Evolutionary conservation across 2,113 vertebrate genomes (phyloP), one percentile per base, ranked within the genome.

Genomic region (Porphyrio hochstetteri): DNA sequence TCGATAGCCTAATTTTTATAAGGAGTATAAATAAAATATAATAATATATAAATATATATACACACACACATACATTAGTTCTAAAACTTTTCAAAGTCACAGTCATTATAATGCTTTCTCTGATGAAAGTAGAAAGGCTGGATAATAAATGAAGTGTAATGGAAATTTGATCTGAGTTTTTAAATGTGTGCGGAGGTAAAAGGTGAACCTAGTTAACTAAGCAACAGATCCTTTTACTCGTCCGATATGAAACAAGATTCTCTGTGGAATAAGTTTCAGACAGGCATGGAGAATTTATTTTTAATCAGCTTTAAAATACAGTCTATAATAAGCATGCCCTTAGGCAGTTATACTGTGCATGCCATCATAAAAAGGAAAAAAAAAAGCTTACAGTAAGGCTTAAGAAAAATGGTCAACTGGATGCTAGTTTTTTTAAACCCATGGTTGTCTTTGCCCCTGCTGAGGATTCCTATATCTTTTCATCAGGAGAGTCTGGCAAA

Each of bases 231-330:
- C 76, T 96, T 96, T 97, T 95, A 97, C 94, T 95, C 2, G 2
- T 89, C 81, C 0, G 7, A 97, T 95, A 97, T 92, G 93, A 97
- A 97, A 96, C 57, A 91, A 95, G 83, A 93, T 82, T 96, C 97
- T 94, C 63, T 29, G 56, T 76, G 78, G 91, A 97, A 95, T 97
- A 97, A 56, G n/a, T 95, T 97, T 97, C 90, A 92, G 95, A 96
- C 93, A 96, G 96, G 76, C 87, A 97, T 89, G 82, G 79, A 97
- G 70, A 97, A 97, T 96, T 96, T 97, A 97, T 95, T 97, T 97
- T 97, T 97, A 97, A 97, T 97, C 92, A 96, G 96, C 85, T 97
- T 95, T 96, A 96, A 97, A 97, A 95, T 96, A 82, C 59, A 95
- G 93, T 77, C 96, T 92, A 90, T 97, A 96, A 96, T 97, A 96